Percentiles rank a stretch among this genome's conserved stretches.
Conservation (phyloP, 2,888 invertebrate species). For the Tortricodes alternella region DNA sequence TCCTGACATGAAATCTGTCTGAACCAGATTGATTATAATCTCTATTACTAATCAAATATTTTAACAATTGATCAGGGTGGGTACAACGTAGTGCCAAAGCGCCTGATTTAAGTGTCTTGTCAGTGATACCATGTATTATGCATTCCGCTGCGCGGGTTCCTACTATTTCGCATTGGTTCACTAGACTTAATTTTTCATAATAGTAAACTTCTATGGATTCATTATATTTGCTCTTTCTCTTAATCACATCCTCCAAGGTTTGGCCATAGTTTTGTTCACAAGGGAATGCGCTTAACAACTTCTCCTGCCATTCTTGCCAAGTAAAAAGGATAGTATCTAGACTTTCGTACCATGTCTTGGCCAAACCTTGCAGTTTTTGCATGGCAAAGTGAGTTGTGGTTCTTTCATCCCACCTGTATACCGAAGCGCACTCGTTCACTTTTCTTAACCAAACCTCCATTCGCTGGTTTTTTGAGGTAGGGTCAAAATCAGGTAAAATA, state of each 20-base stretch:
- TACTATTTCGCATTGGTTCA: slow-evolving; percentile 30
- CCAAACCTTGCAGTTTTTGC: slow-evolving; percentile 27
- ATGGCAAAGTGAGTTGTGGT: slow-evolving; percentile 23
- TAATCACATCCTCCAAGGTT: slow-evolving; percentile 17
- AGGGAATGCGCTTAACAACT: slow-evolving; percentile 11
- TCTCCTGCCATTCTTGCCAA: slow-evolving; percentile 6
- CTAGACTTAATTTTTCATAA: slow-evolving; percentile 32
- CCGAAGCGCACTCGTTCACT: slow-evolving; percentile 28
- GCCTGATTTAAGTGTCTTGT: slow-evolving; percentile 33
- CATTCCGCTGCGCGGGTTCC: slow-evolving; percentile 37
- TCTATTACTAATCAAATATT: slow-evolving; percentile 32
- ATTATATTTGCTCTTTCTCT: slow-evolving; percentile 13
- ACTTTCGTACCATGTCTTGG: slow-evolving; percentile 25
- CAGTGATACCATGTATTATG: slow-evolving; percentile 36
- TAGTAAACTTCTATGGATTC: slow-evolving; percentile 35
- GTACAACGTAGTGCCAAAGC: slow-evolving; percentile 34
- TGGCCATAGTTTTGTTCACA: slow-evolving; percentile 13
- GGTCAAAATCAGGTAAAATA: slow-evolving; percentile 35
- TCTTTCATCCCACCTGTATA: slow-evolving; percentile 27
- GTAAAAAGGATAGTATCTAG: slow-evolving; percentile 9
- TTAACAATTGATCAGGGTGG: slow-evolving; percentile 32
- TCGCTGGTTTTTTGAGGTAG: slow-evolving; percentile 31
- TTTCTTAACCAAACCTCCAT: slow-evolving; percentile 32
- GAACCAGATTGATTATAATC: slow-evolving; percentile 8
- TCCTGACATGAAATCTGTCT: not conserved